Conservation (phyloP, 2,113 vertebrate genomes). For the Nyctibius bracteatus region DNA sequence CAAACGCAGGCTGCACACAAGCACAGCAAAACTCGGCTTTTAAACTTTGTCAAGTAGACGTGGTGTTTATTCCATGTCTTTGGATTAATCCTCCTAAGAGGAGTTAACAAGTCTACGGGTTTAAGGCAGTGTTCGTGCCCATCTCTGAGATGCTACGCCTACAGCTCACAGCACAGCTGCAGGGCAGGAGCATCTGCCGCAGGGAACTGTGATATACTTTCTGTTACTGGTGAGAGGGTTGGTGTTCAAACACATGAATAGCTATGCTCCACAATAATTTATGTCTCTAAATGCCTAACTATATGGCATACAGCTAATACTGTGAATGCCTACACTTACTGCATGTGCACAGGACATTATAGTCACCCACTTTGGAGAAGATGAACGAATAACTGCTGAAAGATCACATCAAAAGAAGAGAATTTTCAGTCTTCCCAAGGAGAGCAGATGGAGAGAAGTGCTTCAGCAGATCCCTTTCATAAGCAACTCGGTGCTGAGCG, state of each 20-base stretch:
- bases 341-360: background rate
- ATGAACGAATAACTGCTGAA: background rate
- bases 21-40: background rate
- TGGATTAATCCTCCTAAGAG: background rate
- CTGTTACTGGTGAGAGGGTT: background rate
- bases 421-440: background rate
- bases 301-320: rapidly evolving
- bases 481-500: background rate
- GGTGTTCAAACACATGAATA: background rate
- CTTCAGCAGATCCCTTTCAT: background rate
- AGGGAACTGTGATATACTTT: rapidly evolving
- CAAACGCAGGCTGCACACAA: background rate
- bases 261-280: rapidly evolving
- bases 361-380: background rate
- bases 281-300: background rate
- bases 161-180: background rate
- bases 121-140: background rate
- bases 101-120: background rate
- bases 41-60: background rate
- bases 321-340: background rate
- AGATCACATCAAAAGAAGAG: background rate
- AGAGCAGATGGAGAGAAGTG: background rate
- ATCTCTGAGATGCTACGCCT: rapidly evolving
- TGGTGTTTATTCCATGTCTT: background rate
- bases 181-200: rapidly evolving